Evolutionary conservation across 2,888 invertebrate species (phyloP).

Genomic region (Carpatolechia fugitivella): DNA sequence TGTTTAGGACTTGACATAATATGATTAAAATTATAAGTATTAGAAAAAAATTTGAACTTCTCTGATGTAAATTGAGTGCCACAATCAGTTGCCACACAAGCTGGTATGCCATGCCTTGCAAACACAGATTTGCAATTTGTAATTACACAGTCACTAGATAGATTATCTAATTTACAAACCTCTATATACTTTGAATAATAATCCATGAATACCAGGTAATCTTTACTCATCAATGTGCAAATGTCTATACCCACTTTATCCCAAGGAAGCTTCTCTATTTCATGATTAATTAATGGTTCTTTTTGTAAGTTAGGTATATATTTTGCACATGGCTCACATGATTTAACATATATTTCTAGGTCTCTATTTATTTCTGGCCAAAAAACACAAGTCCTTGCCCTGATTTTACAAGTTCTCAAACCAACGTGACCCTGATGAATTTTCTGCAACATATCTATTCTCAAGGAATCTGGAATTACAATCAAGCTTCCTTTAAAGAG

Average conservation of each 20-base stretch:
- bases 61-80: slow-evolving; percentile 24
- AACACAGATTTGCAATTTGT: slow-evolving; percentile 24
- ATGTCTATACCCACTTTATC: too few species aligned
- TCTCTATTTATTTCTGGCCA: slow-evolving; percentile 14
- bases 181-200: slow-evolving; percentile 32
- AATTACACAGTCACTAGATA: slow-evolving; percentile 14
- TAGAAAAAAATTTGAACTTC: slow-evolving; percentile 14
- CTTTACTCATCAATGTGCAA: neutral
- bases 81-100: slow-evolving; percentile 23
- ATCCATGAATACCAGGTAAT: slow-evolving; percentile 25
- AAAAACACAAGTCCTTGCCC: too few species aligned
- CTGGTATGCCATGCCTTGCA: slow-evolving; percentile 25
- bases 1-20: slow-evolving; percentile 24
- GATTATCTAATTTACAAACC: slow-evolving; percentile 21
- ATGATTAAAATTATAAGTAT: slow-evolving; percentile 23
- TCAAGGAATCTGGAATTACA: slow-evolving; percentile 11
- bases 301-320: too few species aligned
- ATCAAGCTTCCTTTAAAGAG: slow-evolving; percentile 16
- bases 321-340: neutral
- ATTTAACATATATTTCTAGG: slow-evolving; percentile 6
- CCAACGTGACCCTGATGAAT: too few species aligned
- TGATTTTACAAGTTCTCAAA: too few species aligned
- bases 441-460: slow-evolving; percentile 3
- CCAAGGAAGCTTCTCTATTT: too few species aligned
- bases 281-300: too few species aligned